Conservation (phyloP, 2,888 invertebrate genomes). For the Amblyjoppa proteus region DNA sequence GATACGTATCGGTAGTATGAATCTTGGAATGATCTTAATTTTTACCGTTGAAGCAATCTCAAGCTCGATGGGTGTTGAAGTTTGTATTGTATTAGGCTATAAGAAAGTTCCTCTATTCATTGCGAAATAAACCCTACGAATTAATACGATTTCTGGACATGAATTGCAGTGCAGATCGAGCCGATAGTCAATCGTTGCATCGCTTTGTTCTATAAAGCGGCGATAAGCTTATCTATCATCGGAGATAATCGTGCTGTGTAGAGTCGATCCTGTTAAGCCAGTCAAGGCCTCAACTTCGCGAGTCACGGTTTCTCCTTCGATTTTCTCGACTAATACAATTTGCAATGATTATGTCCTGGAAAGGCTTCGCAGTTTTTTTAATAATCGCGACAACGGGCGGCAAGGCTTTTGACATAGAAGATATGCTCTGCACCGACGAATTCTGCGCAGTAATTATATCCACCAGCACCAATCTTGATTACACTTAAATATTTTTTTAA, state of each 20-base stretch:
- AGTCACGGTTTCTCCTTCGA: neutral
- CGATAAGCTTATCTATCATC: conserved; percentile 32
- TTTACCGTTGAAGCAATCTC: too few relatives aligned
- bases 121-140: neutral
- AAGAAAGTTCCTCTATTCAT: neutral
- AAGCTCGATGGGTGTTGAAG: neutral
- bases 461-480: neutral
- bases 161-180: neutral
- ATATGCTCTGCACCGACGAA: conserved; percentile 62
- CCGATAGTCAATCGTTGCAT: neutral
- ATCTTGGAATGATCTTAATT: too few relatives aligned
- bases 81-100: neutral
- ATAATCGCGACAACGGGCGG: neutral
- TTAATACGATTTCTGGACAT: neutral
- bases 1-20: too few relatives aligned
- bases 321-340: conserved; percentile 3
- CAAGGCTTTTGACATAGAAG: conserved; percentile 46
- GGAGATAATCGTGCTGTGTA: conserved; percentile 12
- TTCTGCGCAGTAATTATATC: conserved; percentile 62
- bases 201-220: conserved; percentile 15
- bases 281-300: neutral
- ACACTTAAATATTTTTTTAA: neutral
- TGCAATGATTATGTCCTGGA: conserved; percentile 15
- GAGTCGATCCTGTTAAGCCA: neutral
- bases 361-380: conserved; percentile 12